Evolutionary conservation across 2,888 invertebrate genomes (phyloP), one percentile per base, ranked within the genome.

Genomic region (Callimorpha dominula): DNA sequence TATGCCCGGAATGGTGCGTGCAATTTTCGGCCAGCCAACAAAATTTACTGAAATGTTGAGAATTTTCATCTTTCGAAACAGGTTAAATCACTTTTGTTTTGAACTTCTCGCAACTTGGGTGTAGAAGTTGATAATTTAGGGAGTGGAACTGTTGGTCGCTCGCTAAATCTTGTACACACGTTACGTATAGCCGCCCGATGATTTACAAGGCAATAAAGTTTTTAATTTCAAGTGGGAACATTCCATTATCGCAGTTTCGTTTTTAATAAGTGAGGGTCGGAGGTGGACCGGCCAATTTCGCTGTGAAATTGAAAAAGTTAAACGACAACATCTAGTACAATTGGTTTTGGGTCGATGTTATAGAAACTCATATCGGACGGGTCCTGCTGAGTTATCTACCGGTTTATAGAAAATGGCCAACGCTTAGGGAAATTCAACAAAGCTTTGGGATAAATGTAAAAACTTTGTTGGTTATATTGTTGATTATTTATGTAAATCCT

Each of bases 261-360:
- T 90, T 91, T 90, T 91, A 90, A 91, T 90, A 91, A 91, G 87
- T 85, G 87, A 79, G 84, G 83, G 85, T 81, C 78, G 79, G 84
- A 87, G 87, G 88, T 88, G 84, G 79, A 86, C 88, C 76, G 86
- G 85, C 88, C 90, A 89, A 89, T 91, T 89, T 86, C 85, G 85
- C 82, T 87, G 87, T 88, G 87, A 90, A 91, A 91, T 91, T 91
- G 91, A 90, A 91, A 91, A 91, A 91, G 89, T 91, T 91, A 86
- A 88, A 88, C 87, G 89, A 88, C 89, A 88, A 88, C 83, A 86
- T 88, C 85, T 86, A 84, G 81, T 80, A 87, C 88, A 84, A 89
- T 88, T 84, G 88, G 86, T 83, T 79, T 85, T 73, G 82, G 85
- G 78, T 78, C 83, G 82, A 84, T 81, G 79, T 79, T 84, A 81